Base-by-base conservation (phyloP, 1,140 invertebrate species). In the Zeugodacus cucurbitae region DNA sequence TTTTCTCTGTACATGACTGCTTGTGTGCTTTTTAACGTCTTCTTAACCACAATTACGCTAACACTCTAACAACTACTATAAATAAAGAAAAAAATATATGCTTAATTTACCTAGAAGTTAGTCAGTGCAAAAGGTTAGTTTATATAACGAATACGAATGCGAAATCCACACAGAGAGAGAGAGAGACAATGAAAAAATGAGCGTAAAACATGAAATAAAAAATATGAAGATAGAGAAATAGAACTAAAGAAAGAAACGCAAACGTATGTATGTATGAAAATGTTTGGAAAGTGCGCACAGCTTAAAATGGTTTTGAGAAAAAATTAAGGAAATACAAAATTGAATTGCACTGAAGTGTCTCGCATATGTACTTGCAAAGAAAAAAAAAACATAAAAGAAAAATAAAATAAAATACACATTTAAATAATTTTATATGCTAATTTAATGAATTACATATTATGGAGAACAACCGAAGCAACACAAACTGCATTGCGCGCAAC, bases 11-110 rank as follows among this genome's bases (percentile, higher is more conserved):
- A 48, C 41, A 78, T 44, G n/a, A 41, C 74, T 82, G 22, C 58
- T 44, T 41, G 44, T n/a, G 41, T 82, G 41, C 74, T 82, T 82
- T 82, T 82, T 82, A 14, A 5, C 41, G 41, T 48, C 74, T 48
- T 48, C 41, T 74, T 41, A 34, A 17, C 20, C 32, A 20, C 74
- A 48, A 48, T 48, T 26, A 54, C 74, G 41, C 41, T 82, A 57
- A 59, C 78, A 87, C 86, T 87, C 74, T 59, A 57, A 87, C 54
- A 74, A 87, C 86, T 67, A 87, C 41, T 57, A 88, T 22, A 70
- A 85, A 85, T 78, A 88, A n/a, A n/a, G n/a, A n/a, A n/a, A n/a
- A n/a, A n/a, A n/a, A 11, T 67, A 67, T 34, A 37, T 82, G 14
- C 7, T 48, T 48, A 82, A 86, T n/a, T 85, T 29, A 59, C 62